phyloP scores from a whole-genome alignment of 2,797 vertebrate species.

The Selene dorsalis region DNA sequence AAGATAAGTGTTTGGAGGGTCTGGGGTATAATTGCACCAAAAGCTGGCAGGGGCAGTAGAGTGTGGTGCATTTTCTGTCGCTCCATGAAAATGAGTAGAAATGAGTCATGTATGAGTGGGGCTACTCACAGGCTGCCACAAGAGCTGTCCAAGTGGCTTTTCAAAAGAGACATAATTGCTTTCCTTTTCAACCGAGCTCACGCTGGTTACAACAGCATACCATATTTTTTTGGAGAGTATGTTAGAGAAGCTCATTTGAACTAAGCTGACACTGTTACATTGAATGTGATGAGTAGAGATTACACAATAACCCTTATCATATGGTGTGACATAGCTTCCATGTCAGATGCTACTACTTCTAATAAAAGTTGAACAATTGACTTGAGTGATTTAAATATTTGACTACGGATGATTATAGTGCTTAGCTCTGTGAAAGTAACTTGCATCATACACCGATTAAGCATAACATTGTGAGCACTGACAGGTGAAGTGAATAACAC shows the following conservation, averaged over 20 bases:
- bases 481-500: too few relatives aligned
- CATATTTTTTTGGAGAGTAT: constrained; percentile 22
- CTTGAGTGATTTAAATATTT: constrained; percentile 2
- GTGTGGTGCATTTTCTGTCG: constrained; percentile 62
- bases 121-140: constrained; percentile 64
- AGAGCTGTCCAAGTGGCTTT: constrained; percentile 76
- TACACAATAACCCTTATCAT: constrained; percentile 46
- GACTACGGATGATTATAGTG: constrained; percentile 7
- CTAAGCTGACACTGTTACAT: constrained; percentile 27
- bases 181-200: constrained; percentile 68
- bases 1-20: constrained; percentile 56
- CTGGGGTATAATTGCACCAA: constrained; percentile 59
- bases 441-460: too few relatives aligned
- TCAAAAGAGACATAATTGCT: constrained; percentile 74
- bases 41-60: constrained; percentile 54
- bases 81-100: constrained; percentile 69
- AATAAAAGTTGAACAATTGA: constrained; percentile 21
- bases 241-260: constrained; percentile 39
- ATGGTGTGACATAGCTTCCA: constrained; percentile 32
- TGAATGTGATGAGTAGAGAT: constrained; percentile 43
- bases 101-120: constrained; percentile 73
- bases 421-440: constrained; percentile 12
- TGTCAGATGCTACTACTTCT: constrained; percentile 37
- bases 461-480: too few relatives aligned
- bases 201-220: constrained; percentile 50